Base-by-base conservation (phyloP, 2,113 vertebrate species). In the Aspiorhynchus laticeps region DNA sequence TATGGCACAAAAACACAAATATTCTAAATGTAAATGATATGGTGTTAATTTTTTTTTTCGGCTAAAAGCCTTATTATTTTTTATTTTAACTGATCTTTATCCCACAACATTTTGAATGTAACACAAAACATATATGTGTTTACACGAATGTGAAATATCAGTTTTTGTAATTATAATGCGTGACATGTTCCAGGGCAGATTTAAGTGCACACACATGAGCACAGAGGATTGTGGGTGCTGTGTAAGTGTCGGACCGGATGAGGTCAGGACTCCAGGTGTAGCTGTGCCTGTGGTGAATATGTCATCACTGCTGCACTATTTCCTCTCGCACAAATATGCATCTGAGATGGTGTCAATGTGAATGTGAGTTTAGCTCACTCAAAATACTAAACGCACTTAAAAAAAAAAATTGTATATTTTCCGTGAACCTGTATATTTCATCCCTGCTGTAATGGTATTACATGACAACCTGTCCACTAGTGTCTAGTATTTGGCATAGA, bases 271-370 rank as follows among this genome's bases (percentile, higher is more conserved):
- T 38, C 28, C 63, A 67, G 63, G 69, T 73, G 69, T 33, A 69
- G 3, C 14, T 38, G 61, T 61, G 53, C 43, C 14, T 26, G 61
- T 43, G 53, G 43, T 77, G 46, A 78, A 78, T 9, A 8, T 33
- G 46, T 51, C 15, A 77, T 77, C 75, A 77, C 74, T 48, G n/a
- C 43, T 76, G 43, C 74, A 26, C 43, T 48, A 46, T 46, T 76
- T 46, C 6, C 43, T 51, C 46, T 1, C 11, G 8, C 9, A 4
- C 46, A 53, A 24, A 31, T 21, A 24, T 36, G 56, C 24, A 4
- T 61, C 9, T 2, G 75, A 28, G 41, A 69, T 7, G 2, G 15
- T 69, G 17, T 53, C 51, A 53, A n/a, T 3, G 3, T n/a, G 24
- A n/a, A 61, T 10, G 19, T 38, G 67, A 71, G 33, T 71, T 71